phyloP scores from a whole-genome alignment of 2,888 invertebrate species.

The Sarcophaga caerulescens region DNA sequence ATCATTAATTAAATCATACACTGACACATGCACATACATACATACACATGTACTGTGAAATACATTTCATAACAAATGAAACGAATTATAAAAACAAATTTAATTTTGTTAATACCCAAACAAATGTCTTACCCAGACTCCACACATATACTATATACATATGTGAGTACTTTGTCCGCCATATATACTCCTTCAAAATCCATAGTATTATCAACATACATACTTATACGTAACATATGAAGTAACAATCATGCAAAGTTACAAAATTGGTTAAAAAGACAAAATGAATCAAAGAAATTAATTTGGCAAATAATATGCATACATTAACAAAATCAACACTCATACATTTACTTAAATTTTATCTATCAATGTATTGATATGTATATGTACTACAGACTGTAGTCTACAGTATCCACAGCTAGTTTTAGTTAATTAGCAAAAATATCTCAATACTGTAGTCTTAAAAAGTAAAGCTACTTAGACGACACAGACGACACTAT shows the following conservation, averaged over 20 bases:
- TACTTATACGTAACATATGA: neutral
- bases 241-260: neutral
- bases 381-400: too few species aligned
- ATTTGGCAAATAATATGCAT: constrained; percentile 54
- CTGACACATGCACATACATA: neutral
- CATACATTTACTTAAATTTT: neutral
- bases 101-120: constrained; percentile 53
- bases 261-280: constrained; percentile 6
- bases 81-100: constrained; percentile 38
- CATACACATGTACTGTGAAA: neutral
- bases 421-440: too few species aligned
- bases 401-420: too few species aligned
- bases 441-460: too few species aligned
- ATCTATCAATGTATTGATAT: too few species aligned
- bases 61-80: constrained; percentile 22
- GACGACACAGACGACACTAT: too few species aligned
- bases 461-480: too few species aligned
- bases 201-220: neutral
- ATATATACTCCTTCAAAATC: neutral
- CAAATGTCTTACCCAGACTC: constrained; percentile 30
- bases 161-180: neutral
- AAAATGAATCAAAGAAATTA: constrained; percentile 48
- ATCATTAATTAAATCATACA: constrained; percentile 61
- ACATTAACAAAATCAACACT: constrained; percentile 35
- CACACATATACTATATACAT: neutral